Evolutionary conservation across 2,888 invertebrate species (phyloP), one percentile per base, ranked within the genome.

Genomic region (Drosophila flavopinicola): DNA sequence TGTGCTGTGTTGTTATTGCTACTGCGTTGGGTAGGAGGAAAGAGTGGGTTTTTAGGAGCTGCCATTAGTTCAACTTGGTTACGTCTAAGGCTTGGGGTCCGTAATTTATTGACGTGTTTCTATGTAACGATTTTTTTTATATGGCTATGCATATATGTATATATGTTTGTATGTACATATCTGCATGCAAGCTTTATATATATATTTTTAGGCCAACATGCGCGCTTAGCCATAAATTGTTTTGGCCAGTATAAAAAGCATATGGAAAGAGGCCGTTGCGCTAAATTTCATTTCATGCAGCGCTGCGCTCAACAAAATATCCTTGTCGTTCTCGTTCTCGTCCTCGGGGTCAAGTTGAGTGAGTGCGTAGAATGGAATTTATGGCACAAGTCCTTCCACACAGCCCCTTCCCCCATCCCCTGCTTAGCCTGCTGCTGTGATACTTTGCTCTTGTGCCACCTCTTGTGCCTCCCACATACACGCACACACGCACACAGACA

Each of bases 261-360:
- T 56, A 48, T 58, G 39, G 44, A 61, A 75, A 52, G 42, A 51
- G 58, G 49, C 60, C 74, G 75, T 75, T 77, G 78, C 75, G 82
- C 82, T 84, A 75, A 78, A 78, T 80, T 78, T 84, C 75, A 80
- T 78, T 78, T 78, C 75, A 78, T 78, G 78, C 82, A 80, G 82
- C 75, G 59, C 65, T 78, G 78, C 75, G 60, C 57, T 44, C 57
- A 51, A 57, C 75, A 53, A 65, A 58, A 58, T 59, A 44, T 57
- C 49, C 67, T 48, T 54, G 27, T 47, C 67, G 71, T 24, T 17
- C 30, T 7, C 11, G 1, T 38, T 6, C 11, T 9, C 37, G 20
- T 66, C 58, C 58, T 58, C 57, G 71, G 85, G 78, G 78, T 85
- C 78, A 78, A 80, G 82, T 80, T 85, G 78, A 85, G 49, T 63